These are phyloP conservation scores for Cheilosia soror DNA, from an alignment of 2,888 invertebrate genomes.

Conservation along the genomic window DNA sequence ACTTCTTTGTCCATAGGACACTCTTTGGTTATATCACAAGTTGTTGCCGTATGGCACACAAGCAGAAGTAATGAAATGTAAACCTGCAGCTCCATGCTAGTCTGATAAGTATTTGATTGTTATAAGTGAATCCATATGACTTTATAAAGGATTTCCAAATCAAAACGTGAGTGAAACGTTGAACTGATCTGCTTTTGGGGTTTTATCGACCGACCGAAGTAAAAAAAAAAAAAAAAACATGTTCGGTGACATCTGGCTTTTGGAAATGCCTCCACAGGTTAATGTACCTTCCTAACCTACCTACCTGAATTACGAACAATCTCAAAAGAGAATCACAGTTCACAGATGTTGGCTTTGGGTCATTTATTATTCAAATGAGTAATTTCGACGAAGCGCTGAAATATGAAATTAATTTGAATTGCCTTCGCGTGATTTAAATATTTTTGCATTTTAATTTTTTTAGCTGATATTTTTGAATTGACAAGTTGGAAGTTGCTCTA, in stretches of 20 bases:
- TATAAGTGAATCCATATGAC: constrained; percentile 18
- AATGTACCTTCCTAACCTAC: neutral
- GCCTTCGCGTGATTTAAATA: neutral
- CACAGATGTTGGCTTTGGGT: neutral
- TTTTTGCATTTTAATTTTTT: neutral
- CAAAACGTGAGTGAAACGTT: neutral
- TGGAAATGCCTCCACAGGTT: neutral
- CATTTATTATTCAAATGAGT: neutral
- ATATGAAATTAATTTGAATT: neutral
- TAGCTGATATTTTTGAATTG: neutral
- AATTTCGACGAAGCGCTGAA: neutral
- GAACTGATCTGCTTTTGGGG: neutral
- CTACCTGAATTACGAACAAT: neutral
- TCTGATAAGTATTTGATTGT: constrained; percentile 17
- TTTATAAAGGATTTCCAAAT: constrained; percentile 37
- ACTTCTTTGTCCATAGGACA: constrained; percentile 40
- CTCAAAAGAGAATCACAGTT: neutral
- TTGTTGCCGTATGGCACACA: neutral
- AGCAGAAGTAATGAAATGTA: constrained; percentile 6
- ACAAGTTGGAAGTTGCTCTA: neutral
- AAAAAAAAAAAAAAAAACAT: too few species aligned
- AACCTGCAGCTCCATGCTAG: constrained; percentile 32
- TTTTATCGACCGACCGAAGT: neutral
- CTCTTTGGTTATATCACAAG: constrained; percentile 46
- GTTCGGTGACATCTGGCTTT: neutral